These are phyloP conservation scores for Coremacera marginata DNA, from an alignment of 2,888 invertebrate species.

Conservation along the genomic window DNA sequence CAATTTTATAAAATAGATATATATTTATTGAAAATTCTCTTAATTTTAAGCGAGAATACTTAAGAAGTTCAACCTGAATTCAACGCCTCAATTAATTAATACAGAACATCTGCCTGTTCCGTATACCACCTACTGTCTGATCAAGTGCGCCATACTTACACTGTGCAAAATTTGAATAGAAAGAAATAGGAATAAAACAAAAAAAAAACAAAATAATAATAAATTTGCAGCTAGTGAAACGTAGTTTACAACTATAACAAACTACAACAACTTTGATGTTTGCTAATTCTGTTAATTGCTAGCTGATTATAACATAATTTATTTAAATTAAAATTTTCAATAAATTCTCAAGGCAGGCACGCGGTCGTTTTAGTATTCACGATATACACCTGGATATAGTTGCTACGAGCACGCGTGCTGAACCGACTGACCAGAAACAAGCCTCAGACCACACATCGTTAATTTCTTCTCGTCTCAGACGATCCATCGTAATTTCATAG, in stretches of 20 bases:
- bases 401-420: neutral
- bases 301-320: neutral
- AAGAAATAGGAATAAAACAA: too few relatives aligned
- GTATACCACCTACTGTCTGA: neutral
- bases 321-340: neutral
- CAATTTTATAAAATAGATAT: too few relatives aligned
- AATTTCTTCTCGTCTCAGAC: constrained; percentile 16
- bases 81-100: constrained; percentile 36
- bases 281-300: constrained; percentile 10
- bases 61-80: too few relatives aligned
- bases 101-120: constrained; percentile 29
- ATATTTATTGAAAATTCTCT: too few relatives aligned
- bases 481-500: neutral
- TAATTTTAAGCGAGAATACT: too few relatives aligned
- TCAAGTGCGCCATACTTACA: neutral
- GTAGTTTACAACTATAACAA: neutral
- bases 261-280: neutral
- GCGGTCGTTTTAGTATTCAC: neutral
- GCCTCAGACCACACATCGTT: constrained; percentile 1
- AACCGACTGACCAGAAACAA: neutral
- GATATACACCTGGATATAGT: neutral
- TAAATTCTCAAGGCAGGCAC: neutral
- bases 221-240: neutral
- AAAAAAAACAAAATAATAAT: neutral
- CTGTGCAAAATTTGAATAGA: neutral